phyloP scores from a whole-genome alignment of 2,797 vertebrate species.

The Brachyrhaphis roseni region DNA sequence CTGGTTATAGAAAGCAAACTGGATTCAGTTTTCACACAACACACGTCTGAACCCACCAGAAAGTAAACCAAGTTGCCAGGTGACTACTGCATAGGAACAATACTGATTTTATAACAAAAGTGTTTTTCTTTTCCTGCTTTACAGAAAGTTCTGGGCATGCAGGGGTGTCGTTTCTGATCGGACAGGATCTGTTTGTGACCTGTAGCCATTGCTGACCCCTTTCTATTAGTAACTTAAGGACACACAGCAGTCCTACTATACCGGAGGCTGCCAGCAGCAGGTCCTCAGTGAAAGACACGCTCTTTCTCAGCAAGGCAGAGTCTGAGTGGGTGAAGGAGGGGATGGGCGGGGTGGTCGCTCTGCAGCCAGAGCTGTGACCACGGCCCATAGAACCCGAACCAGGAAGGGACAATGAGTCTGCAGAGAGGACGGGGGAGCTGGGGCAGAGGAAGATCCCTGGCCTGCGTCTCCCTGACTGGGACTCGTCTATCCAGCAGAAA shows the following conservation, averaged over 20 bases:
- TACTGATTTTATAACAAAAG: constrained; percentile 14
- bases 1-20: constrained; percentile 75
- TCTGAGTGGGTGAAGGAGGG: constrained; percentile 87
- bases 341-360: constrained; percentile 80
- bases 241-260: constrained; percentile 88
- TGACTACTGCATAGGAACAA: constrained; percentile 5
- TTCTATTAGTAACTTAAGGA: constrained; percentile 39
- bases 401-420: constrained; percentile 86
- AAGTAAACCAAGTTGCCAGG: constrained; percentile 14
- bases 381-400: constrained; percentile 83
- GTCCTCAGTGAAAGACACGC: constrained; percentile 97
- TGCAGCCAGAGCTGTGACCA: constrained; percentile 73
- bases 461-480: constrained; percentile 77
- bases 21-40: constrained; percentile 33
- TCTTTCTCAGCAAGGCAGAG: constrained; percentile 93
- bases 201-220: constrained; percentile 16
- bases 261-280: constrained; percentile 94
- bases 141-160: constrained; percentile 16
- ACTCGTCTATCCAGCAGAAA: constrained; percentile 78
- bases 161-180: constrained; percentile 23
- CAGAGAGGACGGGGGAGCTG: constrained; percentile 90
- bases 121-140: constrained; percentile 14
- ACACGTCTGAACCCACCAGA: constrained; percentile 23
- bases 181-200: constrained; percentile 9
- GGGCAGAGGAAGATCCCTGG: constrained; percentile 91